Evolutionary conservation across 1,140 invertebrate genomes (phyloP).

Genomic region (Procambarus clarkii): DNA sequence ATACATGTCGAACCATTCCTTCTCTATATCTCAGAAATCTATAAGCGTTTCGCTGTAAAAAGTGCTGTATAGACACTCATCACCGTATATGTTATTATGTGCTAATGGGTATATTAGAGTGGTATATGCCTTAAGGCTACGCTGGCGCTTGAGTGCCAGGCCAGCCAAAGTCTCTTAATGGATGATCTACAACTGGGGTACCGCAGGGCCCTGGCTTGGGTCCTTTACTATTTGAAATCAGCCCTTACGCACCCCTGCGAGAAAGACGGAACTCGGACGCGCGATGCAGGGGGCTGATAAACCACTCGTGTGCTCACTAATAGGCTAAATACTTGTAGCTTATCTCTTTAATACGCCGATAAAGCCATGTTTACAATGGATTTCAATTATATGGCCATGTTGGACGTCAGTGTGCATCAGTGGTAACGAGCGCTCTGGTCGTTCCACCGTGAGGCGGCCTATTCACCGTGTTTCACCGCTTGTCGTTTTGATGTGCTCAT

Average conservation of each 20-base stretch:
- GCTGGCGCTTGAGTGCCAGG: background rate
- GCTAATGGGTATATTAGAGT: conserved; percentile 17
- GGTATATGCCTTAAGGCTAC: conserved; percentile 14
- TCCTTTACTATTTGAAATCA: conserved; percentile 11
- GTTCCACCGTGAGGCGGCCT: conserved; percentile 38
- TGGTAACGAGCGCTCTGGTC: conserved; percentile 42
- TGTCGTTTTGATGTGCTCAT: conserved; percentile 63
- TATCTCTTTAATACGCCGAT: conserved; percentile 69
- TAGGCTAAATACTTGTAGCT: conserved; percentile 68
- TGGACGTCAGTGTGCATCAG: conserved; percentile 55
- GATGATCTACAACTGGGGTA: conserved; percentile 18
- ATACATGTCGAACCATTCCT: background rate
- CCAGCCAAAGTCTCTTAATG: conserved; percentile 34
- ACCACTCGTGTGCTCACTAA: conserved; percentile 62
- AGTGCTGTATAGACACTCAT: conserved; percentile 8
- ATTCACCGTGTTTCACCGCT: conserved; percentile 62
- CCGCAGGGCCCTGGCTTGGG: conserved; percentile 14
- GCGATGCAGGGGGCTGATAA: conserved; percentile 37
- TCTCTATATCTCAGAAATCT: background rate
- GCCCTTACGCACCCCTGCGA: background rate
- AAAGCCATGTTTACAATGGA: conserved; percentile 68
- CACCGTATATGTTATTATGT: background rate
- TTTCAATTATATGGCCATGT: conserved; percentile 68
- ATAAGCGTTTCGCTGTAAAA: background rate
- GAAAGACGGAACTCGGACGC: background rate